These are phyloP conservation scores for Mugil cephalus DNA, from an alignment of 2,113 vertebrate species.

Conservation along the genomic window DNA sequence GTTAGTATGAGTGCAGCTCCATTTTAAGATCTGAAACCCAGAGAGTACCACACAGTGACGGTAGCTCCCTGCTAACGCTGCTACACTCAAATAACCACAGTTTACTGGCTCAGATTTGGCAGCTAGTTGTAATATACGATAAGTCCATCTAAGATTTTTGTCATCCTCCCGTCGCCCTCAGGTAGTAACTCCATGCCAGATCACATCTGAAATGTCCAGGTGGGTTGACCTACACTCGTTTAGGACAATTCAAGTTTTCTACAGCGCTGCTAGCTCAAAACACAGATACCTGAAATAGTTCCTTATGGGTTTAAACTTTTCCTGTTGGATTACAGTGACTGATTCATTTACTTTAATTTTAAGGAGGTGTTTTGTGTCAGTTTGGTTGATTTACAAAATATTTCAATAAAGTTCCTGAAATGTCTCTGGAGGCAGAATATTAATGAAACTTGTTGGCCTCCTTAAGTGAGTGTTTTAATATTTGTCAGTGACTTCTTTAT, in stretches of 20 bases:
- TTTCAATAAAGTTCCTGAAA: background rate
- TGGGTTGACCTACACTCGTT: no score
- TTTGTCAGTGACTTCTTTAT: background rate
- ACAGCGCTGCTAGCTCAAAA: background rate
- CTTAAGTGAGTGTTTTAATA: background rate
- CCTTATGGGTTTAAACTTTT: no score
- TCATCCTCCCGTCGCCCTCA: background rate
- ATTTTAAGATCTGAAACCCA: no score
- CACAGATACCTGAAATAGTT: no score
- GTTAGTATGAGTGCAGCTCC: constrained; percentile 52
- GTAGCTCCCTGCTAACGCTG: background rate
- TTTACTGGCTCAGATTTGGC: constrained; percentile 49
- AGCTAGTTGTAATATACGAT: constrained; percentile 19
- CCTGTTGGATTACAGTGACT: background rate
- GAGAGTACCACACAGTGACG: no score
- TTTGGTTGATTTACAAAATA: constrained; percentile 16
- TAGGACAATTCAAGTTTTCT: background rate
- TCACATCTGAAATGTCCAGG: background rate
- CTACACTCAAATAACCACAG: constrained; percentile 8
- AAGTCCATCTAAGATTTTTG: background rate
- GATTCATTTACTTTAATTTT: no score
- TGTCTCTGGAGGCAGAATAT: background rate
- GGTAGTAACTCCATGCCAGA: no score
- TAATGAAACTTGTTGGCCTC: background rate
- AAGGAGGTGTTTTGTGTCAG: constrained; percentile 6